Evolutionary conservation across 2,888 invertebrate genomes (phyloP), one percentile per base, ranked within the genome.

Genomic region (Chouioia cunea): DNA sequence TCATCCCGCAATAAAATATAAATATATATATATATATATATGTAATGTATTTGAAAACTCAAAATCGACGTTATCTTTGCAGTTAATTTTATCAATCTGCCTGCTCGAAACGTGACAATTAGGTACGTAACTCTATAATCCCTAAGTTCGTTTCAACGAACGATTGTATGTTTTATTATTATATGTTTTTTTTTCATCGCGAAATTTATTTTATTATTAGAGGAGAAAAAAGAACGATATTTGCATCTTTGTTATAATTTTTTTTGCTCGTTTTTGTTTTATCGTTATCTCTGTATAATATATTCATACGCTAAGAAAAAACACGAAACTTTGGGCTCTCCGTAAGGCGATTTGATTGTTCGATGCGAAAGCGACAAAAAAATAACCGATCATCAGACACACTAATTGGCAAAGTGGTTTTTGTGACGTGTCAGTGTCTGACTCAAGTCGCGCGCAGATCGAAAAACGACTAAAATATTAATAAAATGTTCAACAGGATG

Each of bases 261-360:
- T 54, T 36, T 23, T 46, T 48, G 56, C 12, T 44, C 52, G 47
- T 52, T 52, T 53, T 53, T 46, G 14, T 48, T 43, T 60, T 8
- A 27, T 59, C 6, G 10, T 62, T 60, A 22, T 58, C 36, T 36
- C 10, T 36, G 36, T 36, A 36, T 36, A 36, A 36, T 36, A 36
- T 56, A 53, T 71, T n/a, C n/a, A 27, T 64, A 71, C 48, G 47
- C 66, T 64, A 64, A 69, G 62, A 57, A 65, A 36, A 36, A 60
- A 72, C 68, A 57, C 65, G 68, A 48, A 44, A 67, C 64, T 68
- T 71, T 60, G 47, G 62, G 52, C 72, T 72, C 56, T 62, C 53
- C 52, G 68, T 68, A 71, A 68, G 36, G 60, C 67, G 71, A 71
- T 71, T 69, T 72, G 68, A 72, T 65, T 69, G 72, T 63, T 72